phyloP scores from a whole-genome alignment of 2,888 invertebrate species.

The Bombylius major region DNA sequence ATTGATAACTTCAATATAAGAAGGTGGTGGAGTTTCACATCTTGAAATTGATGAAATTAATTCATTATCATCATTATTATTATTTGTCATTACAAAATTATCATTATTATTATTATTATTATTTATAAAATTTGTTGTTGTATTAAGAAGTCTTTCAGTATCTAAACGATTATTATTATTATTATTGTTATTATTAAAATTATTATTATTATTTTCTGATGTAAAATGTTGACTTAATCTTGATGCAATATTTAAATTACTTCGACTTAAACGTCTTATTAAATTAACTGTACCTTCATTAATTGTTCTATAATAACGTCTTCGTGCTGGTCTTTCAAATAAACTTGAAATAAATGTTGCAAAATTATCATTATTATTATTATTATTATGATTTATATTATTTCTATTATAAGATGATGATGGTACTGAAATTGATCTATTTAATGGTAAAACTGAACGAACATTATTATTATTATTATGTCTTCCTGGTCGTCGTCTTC shows the following conservation, averaged over 20 bases:
- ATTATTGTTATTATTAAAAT: neutral
- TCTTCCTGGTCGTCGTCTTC: too few species aligned
- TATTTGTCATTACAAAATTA: neutral
- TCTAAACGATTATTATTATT: slow-evolving; percentile 9
- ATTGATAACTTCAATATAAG: slow-evolving; percentile 25
- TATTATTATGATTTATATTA: neutral
- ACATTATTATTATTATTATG: neutral
- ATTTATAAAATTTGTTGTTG: slow-evolving; percentile 1
- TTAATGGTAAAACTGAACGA: neutral
- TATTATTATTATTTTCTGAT: slow-evolving; percentile 8
- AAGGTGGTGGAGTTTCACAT: slow-evolving; percentile 33
- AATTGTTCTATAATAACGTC: slow-evolving; percentile 29
- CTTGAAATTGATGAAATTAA: slow-evolving; percentile 8
- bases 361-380: slow-evolving; percentile 15
- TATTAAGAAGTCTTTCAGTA: neutral
- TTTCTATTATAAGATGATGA: neutral
- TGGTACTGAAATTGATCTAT: slow-evolving; percentile 9
- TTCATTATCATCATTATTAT: neutral
- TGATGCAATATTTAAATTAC: slow-evolving; percentile 21
- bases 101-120: too few species aligned
- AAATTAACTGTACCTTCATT: slow-evolving; percentile 33
- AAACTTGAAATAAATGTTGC: slow-evolving; percentile 27
- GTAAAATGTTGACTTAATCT: slow-evolving; percentile 19
- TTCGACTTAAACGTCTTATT: slow-evolving; percentile 32
- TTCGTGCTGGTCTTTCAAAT: slow-evolving; percentile 31